Evolutionary conservation across 1,140 invertebrate species (phyloP).

Genomic region (Chionoecetes opilio): DNA sequence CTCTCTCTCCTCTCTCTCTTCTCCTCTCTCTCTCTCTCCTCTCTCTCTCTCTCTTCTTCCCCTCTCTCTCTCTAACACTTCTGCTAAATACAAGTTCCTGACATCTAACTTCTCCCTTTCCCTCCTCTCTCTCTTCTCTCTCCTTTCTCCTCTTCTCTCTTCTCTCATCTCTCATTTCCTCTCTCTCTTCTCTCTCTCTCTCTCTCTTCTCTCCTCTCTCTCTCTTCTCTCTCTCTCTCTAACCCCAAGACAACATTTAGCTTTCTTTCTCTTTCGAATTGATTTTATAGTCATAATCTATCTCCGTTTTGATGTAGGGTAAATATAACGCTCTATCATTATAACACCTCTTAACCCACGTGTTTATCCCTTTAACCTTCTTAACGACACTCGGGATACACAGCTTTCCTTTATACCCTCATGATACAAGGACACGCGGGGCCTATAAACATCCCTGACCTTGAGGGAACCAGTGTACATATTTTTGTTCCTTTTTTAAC

Average conservation of each 20-base stretch:
- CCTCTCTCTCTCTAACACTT: neutral
- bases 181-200: neutral
- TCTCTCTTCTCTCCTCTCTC: neutral
- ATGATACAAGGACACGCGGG: too few relatives aligned
- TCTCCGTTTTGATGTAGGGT: too few relatives aligned
- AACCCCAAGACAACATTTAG: neutral
- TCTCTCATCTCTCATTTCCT: neutral
- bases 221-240: neutral
- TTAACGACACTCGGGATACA: too few relatives aligned
- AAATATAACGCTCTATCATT: too few relatives aligned
- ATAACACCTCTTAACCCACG: too few relatives aligned
- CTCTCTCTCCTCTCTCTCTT: neutral
- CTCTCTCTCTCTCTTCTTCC: neutral
- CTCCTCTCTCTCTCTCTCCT: neutral
- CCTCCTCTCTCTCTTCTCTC: neutral
- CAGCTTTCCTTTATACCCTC: too few relatives aligned
- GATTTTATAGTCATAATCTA: too few relatives aligned
- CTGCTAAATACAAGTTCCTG: neutral
- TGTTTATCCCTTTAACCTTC: too few relatives aligned
- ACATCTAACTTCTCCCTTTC: neutral
- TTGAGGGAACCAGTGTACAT: too few relatives aligned
- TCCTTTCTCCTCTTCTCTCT: neutral
- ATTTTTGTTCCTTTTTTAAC: too few relatives aligned
- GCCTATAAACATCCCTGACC: too few relatives aligned
- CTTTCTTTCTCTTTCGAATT: too few relatives aligned